Percentiles rank a stretch among this genome's conserved stretches.
phyloP scores from a whole-genome alignment of 2,888 invertebrate genomes.

The Podabrus alpinus region DNA sequence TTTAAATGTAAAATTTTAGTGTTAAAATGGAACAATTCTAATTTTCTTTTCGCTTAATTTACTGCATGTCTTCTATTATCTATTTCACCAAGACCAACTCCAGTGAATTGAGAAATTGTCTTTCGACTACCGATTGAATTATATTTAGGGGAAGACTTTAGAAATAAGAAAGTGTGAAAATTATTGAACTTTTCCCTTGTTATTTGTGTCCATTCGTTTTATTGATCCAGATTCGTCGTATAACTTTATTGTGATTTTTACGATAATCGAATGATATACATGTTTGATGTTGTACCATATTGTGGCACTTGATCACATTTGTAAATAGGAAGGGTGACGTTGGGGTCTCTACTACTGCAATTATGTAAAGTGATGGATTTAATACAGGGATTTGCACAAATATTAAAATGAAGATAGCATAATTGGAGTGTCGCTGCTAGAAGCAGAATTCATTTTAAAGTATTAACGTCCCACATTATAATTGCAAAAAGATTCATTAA shows the following conservation, averaged over 20 bases:
- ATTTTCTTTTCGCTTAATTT: constrained; percentile 16
- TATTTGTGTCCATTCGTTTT: not conserved
- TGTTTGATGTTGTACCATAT: constrained; percentile 4
- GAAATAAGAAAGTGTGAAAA: not conserved
- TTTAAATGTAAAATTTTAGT: no score
- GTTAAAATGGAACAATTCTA: constrained; percentile 4
- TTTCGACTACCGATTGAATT: constrained; percentile 14
- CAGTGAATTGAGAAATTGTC: constrained; percentile 12
- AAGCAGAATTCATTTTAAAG: constrained; percentile 13
- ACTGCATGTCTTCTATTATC: constrained; percentile 3
- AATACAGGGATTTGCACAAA: constrained; percentile 19
- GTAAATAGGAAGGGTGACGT: constrained; percentile 6
- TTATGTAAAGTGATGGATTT: constrained; percentile 37
- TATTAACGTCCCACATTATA: constrained; percentile 12
- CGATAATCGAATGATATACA: not conserved
- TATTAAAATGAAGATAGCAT: constrained; percentile 22
- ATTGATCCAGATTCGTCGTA: not conserved
- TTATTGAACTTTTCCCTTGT: not conserved
- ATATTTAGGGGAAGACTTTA: not conserved
- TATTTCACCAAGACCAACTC: constrained; percentile 6
- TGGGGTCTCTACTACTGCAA: constrained; percentile 22
- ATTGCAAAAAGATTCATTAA: constrained; percentile 9
- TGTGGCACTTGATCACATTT: constrained; percentile 10
- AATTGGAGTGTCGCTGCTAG: constrained; percentile 22
- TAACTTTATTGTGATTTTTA: not conserved